Percentiles rank a stretch among this genome's conserved stretches.
phyloP scores from a whole-genome alignment of 2,888 invertebrate species.

The Megaustenia siamemsis region DNA sequence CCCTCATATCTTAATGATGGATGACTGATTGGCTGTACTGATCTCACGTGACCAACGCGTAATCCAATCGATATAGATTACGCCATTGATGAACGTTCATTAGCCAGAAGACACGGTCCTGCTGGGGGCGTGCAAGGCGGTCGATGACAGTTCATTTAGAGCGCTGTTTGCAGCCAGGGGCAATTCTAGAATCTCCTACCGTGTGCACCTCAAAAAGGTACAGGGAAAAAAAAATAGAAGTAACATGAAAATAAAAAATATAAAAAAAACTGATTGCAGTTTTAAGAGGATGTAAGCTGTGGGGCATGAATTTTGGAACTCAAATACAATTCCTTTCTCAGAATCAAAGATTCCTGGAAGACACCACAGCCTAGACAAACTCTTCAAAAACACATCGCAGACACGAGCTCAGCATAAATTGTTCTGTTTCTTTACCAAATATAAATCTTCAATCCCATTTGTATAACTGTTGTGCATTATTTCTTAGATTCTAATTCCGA shows the following conservation, averaged over 20 bases:
- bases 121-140: conserved; percentile 13
- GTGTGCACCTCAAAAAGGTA: too few species aligned
- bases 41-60: conserved; percentile 23
- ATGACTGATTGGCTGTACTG: conserved; percentile 40
- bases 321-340: too few species aligned
- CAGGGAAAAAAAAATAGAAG: background rate
- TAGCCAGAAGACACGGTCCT: conserved; percentile 23
- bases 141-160: conserved; percentile 36
- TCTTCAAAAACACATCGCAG: too few species aligned
- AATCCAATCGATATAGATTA: conserved; percentile 38
- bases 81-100: conserved; percentile 41
- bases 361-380: too few species aligned
- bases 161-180: conserved; percentile 31
- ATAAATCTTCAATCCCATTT: too few species aligned
- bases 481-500: too few species aligned
- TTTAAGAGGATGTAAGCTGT: background rate
- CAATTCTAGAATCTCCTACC: background rate
- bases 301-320: too few species aligned
- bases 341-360: too few species aligned
- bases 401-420: too few species aligned
- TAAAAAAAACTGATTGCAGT: conserved; percentile 7
- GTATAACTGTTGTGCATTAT: too few species aligned
- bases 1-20: conserved; percentile 28
- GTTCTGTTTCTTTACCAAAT: too few species aligned
- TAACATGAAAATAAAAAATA: background rate